phyloP scores from a whole-genome alignment of 2,113 vertebrate genomes.

The Zingel zingel region DNA sequence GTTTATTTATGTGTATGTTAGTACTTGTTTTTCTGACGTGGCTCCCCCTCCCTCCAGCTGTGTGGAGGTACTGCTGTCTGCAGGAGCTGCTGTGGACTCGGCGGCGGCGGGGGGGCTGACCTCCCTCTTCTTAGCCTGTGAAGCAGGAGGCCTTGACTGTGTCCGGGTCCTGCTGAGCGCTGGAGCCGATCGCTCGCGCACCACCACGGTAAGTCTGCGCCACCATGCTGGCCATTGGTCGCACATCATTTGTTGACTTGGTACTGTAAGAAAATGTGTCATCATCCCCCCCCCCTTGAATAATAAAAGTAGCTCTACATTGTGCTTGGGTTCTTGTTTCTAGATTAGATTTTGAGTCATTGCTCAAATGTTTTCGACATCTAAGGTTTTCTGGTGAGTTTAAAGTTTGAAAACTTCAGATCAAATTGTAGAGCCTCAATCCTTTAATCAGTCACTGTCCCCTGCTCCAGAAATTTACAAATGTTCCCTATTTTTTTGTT shows the following conservation, averaged over 20 bases:
- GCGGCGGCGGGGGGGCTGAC: slow-evolving; percentile 88
- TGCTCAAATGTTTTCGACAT: neutral
- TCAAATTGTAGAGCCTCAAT: no score
- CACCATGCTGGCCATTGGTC: neutral
- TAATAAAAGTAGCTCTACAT: no score
- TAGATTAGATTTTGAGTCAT: neutral
- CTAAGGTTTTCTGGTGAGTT: neutral
- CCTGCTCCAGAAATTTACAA: neutral
- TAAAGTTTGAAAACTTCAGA: neutral
- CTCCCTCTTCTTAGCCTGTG: slow-evolving; percentile 91
- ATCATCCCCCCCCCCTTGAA: no score
- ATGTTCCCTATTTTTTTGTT: neutral
- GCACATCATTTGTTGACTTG: neutral
- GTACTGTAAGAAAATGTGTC: no score
- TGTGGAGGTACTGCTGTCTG: slow-evolving; percentile 89
- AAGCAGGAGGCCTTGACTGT: slow-evolving; percentile 88
- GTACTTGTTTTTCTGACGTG: neutral
- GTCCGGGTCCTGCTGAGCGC: slow-evolving; percentile 87
- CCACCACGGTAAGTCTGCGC: slow-evolving; percentile 85
- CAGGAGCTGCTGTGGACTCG: slow-evolving; percentile 88
- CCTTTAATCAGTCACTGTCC: neutral
- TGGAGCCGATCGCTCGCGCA: slow-evolving; percentile 86
- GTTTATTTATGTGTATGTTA: neutral
- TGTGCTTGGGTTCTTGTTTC: neutral
- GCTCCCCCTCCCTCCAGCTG: slow-evolving; percentile 81